A percentile compares a stretch with the other conserved stretches of the same genome.
Conservation (phyloP, 2,797 vertebrate species). For the Sebastes flavidus region DNA sequence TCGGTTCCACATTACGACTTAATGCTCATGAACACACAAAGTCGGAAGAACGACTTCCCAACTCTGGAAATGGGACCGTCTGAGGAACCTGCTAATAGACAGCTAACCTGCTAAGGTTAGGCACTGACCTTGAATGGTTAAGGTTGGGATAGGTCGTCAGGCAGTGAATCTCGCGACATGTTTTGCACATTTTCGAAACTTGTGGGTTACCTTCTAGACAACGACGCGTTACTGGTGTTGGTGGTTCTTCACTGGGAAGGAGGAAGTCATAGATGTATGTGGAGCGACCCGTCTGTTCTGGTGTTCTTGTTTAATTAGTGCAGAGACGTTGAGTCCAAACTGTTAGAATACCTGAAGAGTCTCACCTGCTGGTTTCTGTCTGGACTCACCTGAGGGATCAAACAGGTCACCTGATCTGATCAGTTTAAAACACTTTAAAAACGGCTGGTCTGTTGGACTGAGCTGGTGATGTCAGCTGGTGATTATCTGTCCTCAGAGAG, state of each 20-base stretch:
- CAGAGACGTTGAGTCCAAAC: constrained; percentile 30
- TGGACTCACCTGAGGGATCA: constrained; percentile 65
- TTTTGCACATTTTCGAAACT: no score
- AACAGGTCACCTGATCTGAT: constrained; percentile 47
- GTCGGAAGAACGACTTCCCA: background rate
- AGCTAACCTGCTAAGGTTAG: no score
- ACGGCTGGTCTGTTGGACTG: constrained; percentile 43
- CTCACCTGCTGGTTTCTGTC: constrained; percentile 14
- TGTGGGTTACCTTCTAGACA: no score
- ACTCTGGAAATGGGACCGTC: background rate
- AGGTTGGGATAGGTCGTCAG: no score
- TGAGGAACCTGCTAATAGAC: background rate
- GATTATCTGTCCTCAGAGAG: constrained; percentile 13
- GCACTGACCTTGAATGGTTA: no score
- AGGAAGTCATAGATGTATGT: background rate
- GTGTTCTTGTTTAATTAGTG: constrained; percentile 5
- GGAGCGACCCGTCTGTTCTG: background rate
- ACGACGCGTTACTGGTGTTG: background rate
- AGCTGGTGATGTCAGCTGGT: constrained; percentile 57
- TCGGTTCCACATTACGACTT: background rate
- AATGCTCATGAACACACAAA: background rate
- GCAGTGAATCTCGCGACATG: no score
- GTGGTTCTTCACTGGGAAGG: background rate
- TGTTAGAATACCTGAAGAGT: constrained; percentile 29
- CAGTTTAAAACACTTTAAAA: background rate